phyloP scores from a whole-genome alignment of 2,113 vertebrate genomes.

The Meleagris gallopavo region DNA sequence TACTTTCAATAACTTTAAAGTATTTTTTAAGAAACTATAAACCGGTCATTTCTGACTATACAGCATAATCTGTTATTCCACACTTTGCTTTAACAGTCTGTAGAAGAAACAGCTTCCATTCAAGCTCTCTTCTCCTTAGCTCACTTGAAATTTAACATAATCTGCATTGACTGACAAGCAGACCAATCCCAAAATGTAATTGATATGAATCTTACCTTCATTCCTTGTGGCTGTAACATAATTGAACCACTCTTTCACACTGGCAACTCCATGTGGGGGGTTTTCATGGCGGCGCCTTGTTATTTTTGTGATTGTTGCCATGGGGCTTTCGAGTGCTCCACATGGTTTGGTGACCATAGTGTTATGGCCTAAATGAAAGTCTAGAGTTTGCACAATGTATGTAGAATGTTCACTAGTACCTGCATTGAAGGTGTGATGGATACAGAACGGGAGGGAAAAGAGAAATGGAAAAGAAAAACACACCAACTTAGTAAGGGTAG shows the following conservation, averaged over 20 bases:
- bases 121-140: not conserved
- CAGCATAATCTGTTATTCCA: not conserved
- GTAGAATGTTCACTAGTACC: conserved; percentile 95
- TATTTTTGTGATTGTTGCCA: conserved; percentile 99
- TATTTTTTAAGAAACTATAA: not conserved
- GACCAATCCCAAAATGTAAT: not conserved
- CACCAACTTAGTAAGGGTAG: not conserved
- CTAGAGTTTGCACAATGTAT: conserved; percentile 95
- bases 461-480: not conserved
- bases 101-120: not conserved
- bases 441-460: rapidly evolving
- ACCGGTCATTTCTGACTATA: not conserved
- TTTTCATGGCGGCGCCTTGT: conserved; percentile 95
- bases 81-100: not conserved
- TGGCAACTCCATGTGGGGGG: conserved; percentile 95
- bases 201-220: conserved; percentile 83
- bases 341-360: conserved; percentile 99
- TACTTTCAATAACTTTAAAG: not conserved
- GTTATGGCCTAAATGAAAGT: conserved; percentile 97
- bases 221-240: conserved; percentile 97
- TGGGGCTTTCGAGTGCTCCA: conserved; percentile 94
- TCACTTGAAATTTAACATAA: not conserved
- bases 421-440: conserved; percentile 31
- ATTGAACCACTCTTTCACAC: conserved; percentile 97
- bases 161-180: not conserved